These are phyloP conservation scores for Gouania willdenowi DNA, from an alignment of 2,797 vertebrate species.

Conservation along the genomic window DNA sequence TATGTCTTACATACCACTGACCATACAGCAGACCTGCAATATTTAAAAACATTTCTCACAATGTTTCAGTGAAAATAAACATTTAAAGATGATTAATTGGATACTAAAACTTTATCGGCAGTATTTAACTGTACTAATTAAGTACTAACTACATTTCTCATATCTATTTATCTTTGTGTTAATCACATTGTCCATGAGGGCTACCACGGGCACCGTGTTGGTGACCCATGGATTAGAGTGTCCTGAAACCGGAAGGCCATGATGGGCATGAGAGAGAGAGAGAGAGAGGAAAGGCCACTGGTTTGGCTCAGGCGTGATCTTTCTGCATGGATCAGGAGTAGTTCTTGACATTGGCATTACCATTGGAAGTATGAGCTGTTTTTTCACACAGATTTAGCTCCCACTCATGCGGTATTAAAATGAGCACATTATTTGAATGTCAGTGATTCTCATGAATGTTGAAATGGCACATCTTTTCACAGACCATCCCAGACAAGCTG, in stretches of 20 bases:
- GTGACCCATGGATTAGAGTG: too few relatives aligned
- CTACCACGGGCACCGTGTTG: too few relatives aligned
- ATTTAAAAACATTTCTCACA: too few relatives aligned
- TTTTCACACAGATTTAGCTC: slow-evolving; percentile 47
- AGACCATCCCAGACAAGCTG: slow-evolving; percentile 63
- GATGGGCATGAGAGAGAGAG: neutral
- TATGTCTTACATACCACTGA: too few relatives aligned
- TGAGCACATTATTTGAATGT: slow-evolving; percentile 75
- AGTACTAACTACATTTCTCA: too few relatives aligned
- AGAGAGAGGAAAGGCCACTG: slow-evolving; percentile 3
- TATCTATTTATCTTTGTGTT: too few relatives aligned
- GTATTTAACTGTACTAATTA: too few relatives aligned
- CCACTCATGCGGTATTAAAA: slow-evolving; percentile 62
- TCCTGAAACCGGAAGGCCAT: slow-evolving; percentile 5
- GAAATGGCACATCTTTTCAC: slow-evolving; percentile 67
- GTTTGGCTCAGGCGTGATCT: slow-evolving; percentile 18
- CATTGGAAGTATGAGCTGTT: slow-evolving; percentile 24
- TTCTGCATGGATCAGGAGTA: slow-evolving; percentile 18
- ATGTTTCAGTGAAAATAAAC: too few relatives aligned
- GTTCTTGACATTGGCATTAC: slow-evolving; percentile 34
- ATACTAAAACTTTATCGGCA: too few relatives aligned
- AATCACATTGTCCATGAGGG: too few relatives aligned
- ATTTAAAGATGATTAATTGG: too few relatives aligned
- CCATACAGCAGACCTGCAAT: too few relatives aligned
- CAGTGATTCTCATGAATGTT: slow-evolving; percentile 80